A percentile compares a stretch with the other conserved stretches of the same genome.
These are phyloP conservation scores for Megalops atlanticus DNA, from an alignment of 2,113 vertebrate genomes.

Conservation along the genomic window DNA sequence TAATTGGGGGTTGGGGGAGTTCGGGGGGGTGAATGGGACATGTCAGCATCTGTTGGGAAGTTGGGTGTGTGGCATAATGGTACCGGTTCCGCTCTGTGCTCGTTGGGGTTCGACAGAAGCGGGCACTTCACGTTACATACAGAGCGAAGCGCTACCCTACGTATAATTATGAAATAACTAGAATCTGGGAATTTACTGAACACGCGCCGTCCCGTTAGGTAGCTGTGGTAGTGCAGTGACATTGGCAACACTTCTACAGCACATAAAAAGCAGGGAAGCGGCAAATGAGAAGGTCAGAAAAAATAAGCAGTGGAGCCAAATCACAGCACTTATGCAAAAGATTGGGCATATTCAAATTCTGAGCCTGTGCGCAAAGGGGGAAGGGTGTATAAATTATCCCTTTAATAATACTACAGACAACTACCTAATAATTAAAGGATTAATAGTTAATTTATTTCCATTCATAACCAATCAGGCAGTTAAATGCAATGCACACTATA, in stretches of 20 bases:
- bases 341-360: slow-evolving; percentile 74
- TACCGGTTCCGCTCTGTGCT: no score
- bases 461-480: slow-evolving; percentile 12
- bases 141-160: no score
- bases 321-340: slow-evolving; percentile 42
- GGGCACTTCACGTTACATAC: no score
- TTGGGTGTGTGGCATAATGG: no score
- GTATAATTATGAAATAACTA: no score
- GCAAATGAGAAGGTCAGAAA: slow-evolving; percentile 18
- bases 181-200: no score
- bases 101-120: no score
- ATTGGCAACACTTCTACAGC: neutral
- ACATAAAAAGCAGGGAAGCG: neutral
- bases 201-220: no score
- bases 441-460: slow-evolving; percentile 30
- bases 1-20: neutral
- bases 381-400: slow-evolving; percentile 71
- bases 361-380: slow-evolving; percentile 70
- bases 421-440: slow-evolving; percentile 29
- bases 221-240: no score
- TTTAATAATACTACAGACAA: slow-evolving; percentile 36
- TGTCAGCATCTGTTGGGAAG: no score
- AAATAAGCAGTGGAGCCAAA: neutral
- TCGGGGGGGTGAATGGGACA: no score
- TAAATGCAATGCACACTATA: neutral